Evolutionary conservation across 2,113 vertebrate species (phyloP).

Genomic region (Nothobranchius kuhntae): DNA sequence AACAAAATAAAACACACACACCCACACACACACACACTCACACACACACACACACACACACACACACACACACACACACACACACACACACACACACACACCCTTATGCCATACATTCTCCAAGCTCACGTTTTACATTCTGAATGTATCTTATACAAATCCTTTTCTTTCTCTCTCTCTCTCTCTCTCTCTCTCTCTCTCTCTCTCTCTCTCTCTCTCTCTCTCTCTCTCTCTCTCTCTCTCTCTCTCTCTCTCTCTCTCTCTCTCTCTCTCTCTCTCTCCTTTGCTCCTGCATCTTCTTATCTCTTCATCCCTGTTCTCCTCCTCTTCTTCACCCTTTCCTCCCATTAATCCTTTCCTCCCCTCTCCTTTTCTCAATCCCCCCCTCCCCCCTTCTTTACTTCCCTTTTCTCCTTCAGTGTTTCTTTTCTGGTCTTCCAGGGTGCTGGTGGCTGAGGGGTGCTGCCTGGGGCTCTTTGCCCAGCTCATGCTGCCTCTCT

Average conservation of each 20-base stretch:
- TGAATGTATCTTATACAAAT: slow-evolving; percentile 55
- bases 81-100: no score
- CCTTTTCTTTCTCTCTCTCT: slow-evolving; percentile 46
- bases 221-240: neutral
- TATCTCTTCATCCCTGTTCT: slow-evolving; percentile 60
- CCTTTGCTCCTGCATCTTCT: slow-evolving; percentile 57
- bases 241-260: slow-evolving; percentile 4
- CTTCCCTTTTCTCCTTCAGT: slow-evolving; percentile 27
- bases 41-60: no score
- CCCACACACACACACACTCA: no score
- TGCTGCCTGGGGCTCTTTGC: slow-evolving; percentile 52
- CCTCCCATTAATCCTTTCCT: no score
- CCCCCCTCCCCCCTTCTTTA: neutral
- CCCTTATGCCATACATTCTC: no score
- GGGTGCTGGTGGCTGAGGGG: slow-evolving; percentile 48
- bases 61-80: no score
- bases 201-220: no score
- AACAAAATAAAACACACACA: no score
- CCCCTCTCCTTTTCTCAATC: neutral
- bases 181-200: no score
- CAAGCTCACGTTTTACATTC: no score
- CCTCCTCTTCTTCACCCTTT: slow-evolving; percentile 18
- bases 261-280: slow-evolving; percentile 51
- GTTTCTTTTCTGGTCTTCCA: slow-evolving; percentile 43
- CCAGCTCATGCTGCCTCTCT: slow-evolving; percentile 61